Evolutionary conservation across 2,888 invertebrate species (phyloP), one percentile per base, ranked within the genome.

Genomic region (Sminthurides aquaticus): DNA sequence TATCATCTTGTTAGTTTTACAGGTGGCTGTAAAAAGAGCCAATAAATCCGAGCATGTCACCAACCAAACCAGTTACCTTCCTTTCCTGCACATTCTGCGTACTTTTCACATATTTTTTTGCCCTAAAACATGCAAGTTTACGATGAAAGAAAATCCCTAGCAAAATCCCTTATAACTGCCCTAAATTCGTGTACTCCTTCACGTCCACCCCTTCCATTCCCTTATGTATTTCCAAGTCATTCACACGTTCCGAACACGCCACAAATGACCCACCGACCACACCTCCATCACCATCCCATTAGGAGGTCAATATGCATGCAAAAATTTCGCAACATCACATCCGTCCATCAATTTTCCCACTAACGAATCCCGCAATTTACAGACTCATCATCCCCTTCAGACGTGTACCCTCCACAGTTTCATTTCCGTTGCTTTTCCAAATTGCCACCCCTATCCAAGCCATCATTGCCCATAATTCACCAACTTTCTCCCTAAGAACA

Each of bases 11-110:
- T 52, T 20, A 15, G 52, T 52, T 52, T 52, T 52, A 52, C 52
- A 52, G 52, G 5, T 22, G 22, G 52, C 52, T 20, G 52, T 52
- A 52, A 52, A 43, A 52, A 52, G 52, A 20, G 52, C 52, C 52
- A 52, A 52, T 52, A 52, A 52, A 52, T 52, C 8, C 15, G 52
- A 52, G 5, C 43, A 34, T 15, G 52, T 20, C 52, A 52, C 15
- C 5, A 15, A 20, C 15, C 5, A 52, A 52, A 52, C 52, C 52
- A 52, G 52, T 52, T 52, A 22, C 20, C 5, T 20, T 52, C 22
- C 20, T 15, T 52, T 22, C 52, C 18, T 43, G n/a, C n/a, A n/a
- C n/a, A n/a, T n/a, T n/a, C n/a, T n/a, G n/a, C n/a, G n/a, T n/a
- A n/a, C n/a, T n/a, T n/a, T n/a, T n/a, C 43, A 34, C 43, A 34